Conservation (phyloP, 2,113 vertebrate species). For the Kryptolebias marmoratus region DNA sequence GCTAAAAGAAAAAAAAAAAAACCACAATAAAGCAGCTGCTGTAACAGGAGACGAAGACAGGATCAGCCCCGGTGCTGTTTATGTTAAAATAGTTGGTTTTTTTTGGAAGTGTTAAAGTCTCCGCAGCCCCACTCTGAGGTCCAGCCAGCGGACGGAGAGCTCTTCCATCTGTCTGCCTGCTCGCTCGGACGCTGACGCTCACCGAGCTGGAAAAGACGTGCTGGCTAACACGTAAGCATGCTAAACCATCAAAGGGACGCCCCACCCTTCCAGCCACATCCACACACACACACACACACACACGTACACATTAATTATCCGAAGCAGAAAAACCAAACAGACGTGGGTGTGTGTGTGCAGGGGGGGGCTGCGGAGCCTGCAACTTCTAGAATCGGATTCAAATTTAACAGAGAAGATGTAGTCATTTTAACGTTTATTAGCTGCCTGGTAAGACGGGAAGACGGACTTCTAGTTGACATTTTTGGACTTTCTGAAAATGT, state of each 20-base stretch:
- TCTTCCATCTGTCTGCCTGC: slow-evolving; percentile 3
- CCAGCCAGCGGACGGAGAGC: slow-evolving; percentile 1
- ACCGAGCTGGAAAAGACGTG: not conserved
- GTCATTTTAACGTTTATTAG: not conserved
- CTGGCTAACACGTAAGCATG: slow-evolving; percentile 5
- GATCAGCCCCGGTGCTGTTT: no score
- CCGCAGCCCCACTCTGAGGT: not conserved
- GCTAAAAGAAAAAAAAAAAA: not conserved
- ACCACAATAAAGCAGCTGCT: no score
- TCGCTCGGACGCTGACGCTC: not conserved
- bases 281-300: slow-evolving; percentile 11
- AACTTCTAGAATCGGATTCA: slow-evolving; percentile 23
- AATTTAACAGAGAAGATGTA: not conserved
- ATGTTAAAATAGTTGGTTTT: no score
- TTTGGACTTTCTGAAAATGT: not conserved
- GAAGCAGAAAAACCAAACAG: slow-evolving; percentile 64
- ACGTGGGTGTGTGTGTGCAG: slow-evolving; percentile 2
- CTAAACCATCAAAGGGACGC: slow-evolving; percentile 38
- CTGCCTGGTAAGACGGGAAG: not conserved
- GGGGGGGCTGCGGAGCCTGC: not conserved
- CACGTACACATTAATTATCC: slow-evolving; percentile 44
- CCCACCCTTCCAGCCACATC: slow-evolving; percentile 33
- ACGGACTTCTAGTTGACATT: not conserved
- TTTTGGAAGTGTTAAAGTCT: not conserved
- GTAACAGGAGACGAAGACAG: no score